Conservation (phyloP, 2,888 invertebrate species). For the Tiliacea aurago region DNA sequence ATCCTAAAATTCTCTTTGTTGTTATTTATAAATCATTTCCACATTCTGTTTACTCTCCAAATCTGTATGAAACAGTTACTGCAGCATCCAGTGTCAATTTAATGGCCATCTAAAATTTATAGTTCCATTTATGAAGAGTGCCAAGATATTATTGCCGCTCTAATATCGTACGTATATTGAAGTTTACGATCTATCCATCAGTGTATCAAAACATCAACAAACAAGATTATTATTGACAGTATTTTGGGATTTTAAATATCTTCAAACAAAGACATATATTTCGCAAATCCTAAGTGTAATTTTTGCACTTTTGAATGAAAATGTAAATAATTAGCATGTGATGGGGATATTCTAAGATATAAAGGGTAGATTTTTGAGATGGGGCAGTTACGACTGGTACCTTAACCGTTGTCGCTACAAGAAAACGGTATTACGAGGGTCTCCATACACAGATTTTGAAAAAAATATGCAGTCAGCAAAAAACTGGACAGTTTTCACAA, state of each 20-base stretch:
- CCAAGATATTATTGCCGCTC: conserved; percentile 38
- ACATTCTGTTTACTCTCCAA: conserved; percentile 18
- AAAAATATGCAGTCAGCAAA: too few relatives aligned
- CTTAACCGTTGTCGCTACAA: too few relatives aligned
- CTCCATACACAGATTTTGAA: too few relatives aligned
- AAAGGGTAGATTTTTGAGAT: too few relatives aligned
- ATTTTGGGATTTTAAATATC: not conserved
- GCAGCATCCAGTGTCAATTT: conserved; percentile 37
- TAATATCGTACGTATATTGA: conserved; percentile 32
- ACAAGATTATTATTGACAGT: conserved; percentile 6
- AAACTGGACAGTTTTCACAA: too few relatives aligned
- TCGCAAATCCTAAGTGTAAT: not conserved
- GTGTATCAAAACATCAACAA: conserved; percentile 39
- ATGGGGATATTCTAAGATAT: not conserved
- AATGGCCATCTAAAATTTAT: conserved; percentile 36
- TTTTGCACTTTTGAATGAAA: not conserved
- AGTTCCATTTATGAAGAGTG: conserved; percentile 30
- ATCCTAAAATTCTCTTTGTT: conserved; percentile 6
- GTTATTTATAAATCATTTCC: not conserved
- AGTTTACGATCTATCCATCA: conserved; percentile 48
- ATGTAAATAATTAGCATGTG: not conserved
- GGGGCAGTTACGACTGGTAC: too few relatives aligned
- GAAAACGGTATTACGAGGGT: too few relatives aligned
- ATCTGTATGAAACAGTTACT: conserved; percentile 22
- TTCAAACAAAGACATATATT: not conserved